Conservation (phyloP, 2,888 invertebrate genomes). For the Phalangium opilio region DNA sequence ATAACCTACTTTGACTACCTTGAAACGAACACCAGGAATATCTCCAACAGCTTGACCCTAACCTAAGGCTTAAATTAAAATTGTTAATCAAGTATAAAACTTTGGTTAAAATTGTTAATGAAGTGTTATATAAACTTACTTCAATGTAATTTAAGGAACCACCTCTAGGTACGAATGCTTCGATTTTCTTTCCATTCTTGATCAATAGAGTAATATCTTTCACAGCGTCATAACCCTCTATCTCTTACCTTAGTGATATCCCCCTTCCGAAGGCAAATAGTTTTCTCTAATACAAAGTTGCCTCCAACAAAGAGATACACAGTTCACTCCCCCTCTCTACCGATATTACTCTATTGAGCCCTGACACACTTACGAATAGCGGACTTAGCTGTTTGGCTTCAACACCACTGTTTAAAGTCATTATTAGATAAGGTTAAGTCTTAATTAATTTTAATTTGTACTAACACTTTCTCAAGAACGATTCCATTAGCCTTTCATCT, state of each 20-base stretch:
- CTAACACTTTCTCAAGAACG: conserved; percentile 99
- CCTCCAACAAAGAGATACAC: too few species aligned
- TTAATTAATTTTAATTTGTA: conserved; percentile 27
- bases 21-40: conserved; percentile 74
- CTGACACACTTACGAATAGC: conserved; percentile 98
- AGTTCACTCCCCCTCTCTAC: too few species aligned
- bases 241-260: too few species aligned
- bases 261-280: too few species aligned
- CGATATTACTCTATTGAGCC: too few species aligned
- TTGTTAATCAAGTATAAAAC: too few species aligned
- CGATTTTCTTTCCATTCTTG: conserved; percentile 99
- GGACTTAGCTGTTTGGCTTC: conserved; percentile 99
- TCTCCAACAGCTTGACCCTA: conserved; percentile 99
- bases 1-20: conserved; percentile 99
- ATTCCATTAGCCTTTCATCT: conserved; percentile 99
- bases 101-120: too few species aligned
- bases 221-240: too few species aligned
- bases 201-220: too few species aligned
- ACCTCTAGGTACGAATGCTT: conserved; percentile 97
- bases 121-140: conserved; percentile 30
- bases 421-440: background rate
- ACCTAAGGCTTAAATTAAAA: too few species aligned
- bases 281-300: too few species aligned
- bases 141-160: conserved; percentile 99
- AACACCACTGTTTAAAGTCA: conserved; percentile 62